phyloP scores from a whole-genome alignment of 1,140 invertebrate species.

The Penaeus vannamei region DNA sequence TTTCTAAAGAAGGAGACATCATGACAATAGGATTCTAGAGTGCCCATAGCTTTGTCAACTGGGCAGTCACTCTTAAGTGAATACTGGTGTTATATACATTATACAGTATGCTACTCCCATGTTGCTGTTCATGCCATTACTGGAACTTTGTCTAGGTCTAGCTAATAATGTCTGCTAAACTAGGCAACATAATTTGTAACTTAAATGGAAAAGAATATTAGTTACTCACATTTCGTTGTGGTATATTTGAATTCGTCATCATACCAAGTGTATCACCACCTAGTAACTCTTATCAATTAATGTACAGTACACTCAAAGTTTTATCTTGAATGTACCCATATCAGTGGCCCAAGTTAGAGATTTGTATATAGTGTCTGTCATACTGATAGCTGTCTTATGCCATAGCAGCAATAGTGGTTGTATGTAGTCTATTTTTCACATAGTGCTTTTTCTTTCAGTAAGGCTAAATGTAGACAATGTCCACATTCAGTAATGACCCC shows the following conservation, averaged over 20 bases:
- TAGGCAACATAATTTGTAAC: constrained; percentile 26
- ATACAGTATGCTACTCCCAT: constrained; percentile 4
- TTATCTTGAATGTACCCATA: constrained; percentile 46
- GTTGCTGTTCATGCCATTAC: constrained; percentile 24
- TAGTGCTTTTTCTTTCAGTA: constrained; percentile 42
- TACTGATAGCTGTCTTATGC: constrained; percentile 21
- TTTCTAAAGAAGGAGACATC: constrained; percentile 1
- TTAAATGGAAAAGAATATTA: neutral
- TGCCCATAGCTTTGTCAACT: no score
- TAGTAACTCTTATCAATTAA: constrained; percentile 7
- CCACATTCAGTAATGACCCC: constrained; percentile 22
- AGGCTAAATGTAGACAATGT: constrained; percentile 21
- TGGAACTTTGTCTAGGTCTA: constrained; percentile 20
- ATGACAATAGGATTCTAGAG: neutral
- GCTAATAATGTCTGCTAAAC: neutral
- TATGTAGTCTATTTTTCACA: constrained; percentile 44
- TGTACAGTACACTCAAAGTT: constrained; percentile 43
- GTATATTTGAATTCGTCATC: constrained; percentile 1
- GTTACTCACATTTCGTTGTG: neutral
- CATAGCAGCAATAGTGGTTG: constrained; percentile 46
- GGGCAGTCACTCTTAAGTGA: no score
- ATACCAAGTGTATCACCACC: neutral
- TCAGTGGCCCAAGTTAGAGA: constrained; percentile 40
- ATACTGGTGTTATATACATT: no score
- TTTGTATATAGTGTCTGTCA: constrained; percentile 36